A percentile compares a stretch with the other conserved stretches of the same genome.
Conservation (phyloP, 2,888 invertebrate species). For the Athrips mouffetella region DNA sequence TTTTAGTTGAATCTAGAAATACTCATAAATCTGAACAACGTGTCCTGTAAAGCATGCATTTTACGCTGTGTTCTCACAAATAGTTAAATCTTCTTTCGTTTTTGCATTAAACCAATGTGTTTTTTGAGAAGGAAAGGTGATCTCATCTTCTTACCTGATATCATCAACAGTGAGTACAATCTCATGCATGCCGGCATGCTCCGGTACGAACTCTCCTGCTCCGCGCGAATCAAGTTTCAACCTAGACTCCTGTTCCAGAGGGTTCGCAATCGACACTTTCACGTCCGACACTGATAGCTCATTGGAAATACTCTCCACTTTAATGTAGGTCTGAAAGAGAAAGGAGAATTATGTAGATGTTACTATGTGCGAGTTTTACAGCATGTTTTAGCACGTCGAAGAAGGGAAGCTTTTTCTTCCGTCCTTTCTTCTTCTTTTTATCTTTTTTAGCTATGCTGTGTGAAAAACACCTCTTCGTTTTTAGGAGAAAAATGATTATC, state of each 20-base stretch:
- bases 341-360: background rate
- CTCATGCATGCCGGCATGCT: conserved; percentile 96
- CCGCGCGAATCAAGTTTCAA: conserved; percentile 84
- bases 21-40: too few relatives aligned
- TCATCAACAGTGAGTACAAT: conserved; percentile 82
- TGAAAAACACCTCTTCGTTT: too few relatives aligned
- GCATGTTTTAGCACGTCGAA: background rate
- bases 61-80: too few relatives aligned
- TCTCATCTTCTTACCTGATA: conserved; percentile 57
- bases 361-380: background rate
- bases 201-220: conserved; percentile 90
- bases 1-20: too few relatives aligned
- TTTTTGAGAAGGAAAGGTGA: background rate
- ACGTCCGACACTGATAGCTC: conserved; percentile 86
- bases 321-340: conserved; percentile 84
- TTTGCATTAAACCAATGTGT: too few relatives aligned
- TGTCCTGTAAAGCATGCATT: too few relatives aligned
- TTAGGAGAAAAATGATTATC: too few relatives aligned
- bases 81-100: too few relatives aligned
- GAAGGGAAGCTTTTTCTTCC: background rate
- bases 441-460: too few relatives aligned
- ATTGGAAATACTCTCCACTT: conserved; percentile 83
- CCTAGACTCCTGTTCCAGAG: conserved; percentile 82
- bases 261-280: conserved; percentile 86
- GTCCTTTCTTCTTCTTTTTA: too few relatives aligned